phyloP scores from a whole-genome alignment of 1,140 invertebrate species.

The Drosophila pandora region DNA sequence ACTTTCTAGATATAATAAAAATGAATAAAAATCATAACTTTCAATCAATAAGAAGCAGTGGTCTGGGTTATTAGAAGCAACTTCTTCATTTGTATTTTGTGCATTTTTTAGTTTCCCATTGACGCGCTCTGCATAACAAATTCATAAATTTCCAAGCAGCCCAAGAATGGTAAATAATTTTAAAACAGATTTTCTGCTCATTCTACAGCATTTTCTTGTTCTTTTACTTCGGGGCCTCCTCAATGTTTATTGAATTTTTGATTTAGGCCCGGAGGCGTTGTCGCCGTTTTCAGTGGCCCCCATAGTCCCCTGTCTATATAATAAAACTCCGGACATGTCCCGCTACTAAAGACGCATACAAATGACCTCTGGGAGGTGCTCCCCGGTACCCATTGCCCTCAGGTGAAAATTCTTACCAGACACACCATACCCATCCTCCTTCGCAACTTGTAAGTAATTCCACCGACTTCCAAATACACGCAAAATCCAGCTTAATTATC shows the following conservation, averaged over 20 bases:
- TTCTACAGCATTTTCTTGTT: slow-evolving; percentile 9
- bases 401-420: slow-evolving; percentile 33
- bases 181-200: slow-evolving; percentile 41
- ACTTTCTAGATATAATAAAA: background rate
- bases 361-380: slow-evolving; percentile 27
- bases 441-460: background rate
- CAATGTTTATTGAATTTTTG: slow-evolving; percentile 48
- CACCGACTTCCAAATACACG: slow-evolving; percentile 7
- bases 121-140: slow-evolving; percentile 37
- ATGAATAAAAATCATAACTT: slow-evolving; percentile 1
- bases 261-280: slow-evolving; percentile 28
- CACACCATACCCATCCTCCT: background rate
- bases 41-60: background rate
- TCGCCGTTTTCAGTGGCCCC: slow-evolving; percentile 3
- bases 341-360: slow-evolving; percentile 39
- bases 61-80: background rate
- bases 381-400: slow-evolving; percentile 9
- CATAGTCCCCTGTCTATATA: background rate
- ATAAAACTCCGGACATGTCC: slow-evolving; percentile 37
- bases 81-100: slow-evolving; percentile 6
- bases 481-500: slow-evolving; percentile 32
- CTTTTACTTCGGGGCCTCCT: background rate
- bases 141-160: slow-evolving; percentile 19
- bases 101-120: slow-evolving; percentile 3
- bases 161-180: slow-evolving; percentile 44